Evolutionary conservation across 2,888 invertebrate species (phyloP), one percentile per base, ranked within the genome.

Genomic region (Theristus sp.): DNA sequence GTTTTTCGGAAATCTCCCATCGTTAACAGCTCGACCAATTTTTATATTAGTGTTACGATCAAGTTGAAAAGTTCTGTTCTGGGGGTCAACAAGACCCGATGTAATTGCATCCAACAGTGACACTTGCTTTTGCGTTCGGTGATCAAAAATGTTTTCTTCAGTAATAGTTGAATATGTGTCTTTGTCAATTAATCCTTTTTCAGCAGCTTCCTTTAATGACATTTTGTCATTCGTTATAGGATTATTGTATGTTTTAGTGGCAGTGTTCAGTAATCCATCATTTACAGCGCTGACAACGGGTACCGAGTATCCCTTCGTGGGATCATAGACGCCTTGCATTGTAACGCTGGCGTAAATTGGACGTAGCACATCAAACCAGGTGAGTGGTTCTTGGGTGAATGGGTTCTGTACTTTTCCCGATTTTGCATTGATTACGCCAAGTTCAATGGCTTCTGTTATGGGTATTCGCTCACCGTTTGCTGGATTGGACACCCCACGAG

Each of bases 331-430:
- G 58, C 73, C 73, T 47, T 71, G 70, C 58, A 62, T 64, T 10
- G 73, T 68, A 59, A 73, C 65, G 56, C 69, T 68, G 57, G 68
- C 67, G 64, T 71, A 73, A 59, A 73, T 70, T 55, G 71, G 66
- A 59, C 69, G 68, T 27, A 72, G 62, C 27, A 73, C 63, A 61
- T 73, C 73, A 24, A 73, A 61, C 73, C 73, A 73, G 10, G 68
- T 67, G 47, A 73, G 65, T 22, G 64, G 82, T 70, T 84, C 82
- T 59, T 82, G 82, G 61, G 82, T 83, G 65, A 80, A 81, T 1
- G 86, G 84, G 74, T 91, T 88, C 30, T 87, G 75, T 0, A 91
- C 87, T 59, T 82, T 77, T 22, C 86, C 88, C 0, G 89, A 90
- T 64, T 83, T 80, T 24, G 85, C 82, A 75, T 90, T 85, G 56